Conservation (phyloP, 92 coral and sea anemone genomes). For the Palythoa heliodiscus region DNA sequence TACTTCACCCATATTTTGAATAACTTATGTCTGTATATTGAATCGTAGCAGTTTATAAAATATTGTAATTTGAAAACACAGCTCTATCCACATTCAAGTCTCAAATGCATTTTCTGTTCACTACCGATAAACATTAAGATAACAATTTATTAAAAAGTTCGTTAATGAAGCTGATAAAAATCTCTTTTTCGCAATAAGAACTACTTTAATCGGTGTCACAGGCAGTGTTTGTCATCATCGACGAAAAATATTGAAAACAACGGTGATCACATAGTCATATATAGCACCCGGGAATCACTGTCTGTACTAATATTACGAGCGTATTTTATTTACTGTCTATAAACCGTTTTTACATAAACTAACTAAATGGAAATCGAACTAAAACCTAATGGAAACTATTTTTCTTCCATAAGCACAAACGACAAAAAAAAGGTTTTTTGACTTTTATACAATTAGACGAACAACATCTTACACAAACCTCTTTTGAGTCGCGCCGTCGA, state of each 20-base stretch:
- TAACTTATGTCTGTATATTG: too few relatives aligned
- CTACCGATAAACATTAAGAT: too few relatives aligned
- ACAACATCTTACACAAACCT: slow-evolving; percentile 53
- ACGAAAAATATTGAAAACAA: background rate
- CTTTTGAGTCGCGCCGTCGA: slow-evolving; percentile 90
- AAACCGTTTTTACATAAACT: background rate
- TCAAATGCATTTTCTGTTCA: too few relatives aligned
- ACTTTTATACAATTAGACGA: background rate
- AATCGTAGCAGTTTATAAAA: too few relatives aligned
- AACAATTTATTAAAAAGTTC: background rate
- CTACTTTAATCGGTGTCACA: background rate
- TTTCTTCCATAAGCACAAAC: background rate
- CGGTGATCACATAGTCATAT: background rate
- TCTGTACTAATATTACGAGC: background rate
- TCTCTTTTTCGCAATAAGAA: background rate
- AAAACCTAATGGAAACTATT: background rate
- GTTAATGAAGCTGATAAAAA: background rate
- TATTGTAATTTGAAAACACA: too few relatives aligned
- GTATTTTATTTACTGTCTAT: background rate
- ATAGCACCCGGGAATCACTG: background rate
- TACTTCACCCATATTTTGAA: too few relatives aligned
- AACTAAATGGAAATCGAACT: background rate
- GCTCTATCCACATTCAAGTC: too few relatives aligned
- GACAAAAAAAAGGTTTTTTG: background rate
- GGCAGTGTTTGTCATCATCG: background rate